Evolutionary conservation across 2,113 vertebrate genomes (phyloP).

Genomic region (Hydropotes inermis): DNA sequence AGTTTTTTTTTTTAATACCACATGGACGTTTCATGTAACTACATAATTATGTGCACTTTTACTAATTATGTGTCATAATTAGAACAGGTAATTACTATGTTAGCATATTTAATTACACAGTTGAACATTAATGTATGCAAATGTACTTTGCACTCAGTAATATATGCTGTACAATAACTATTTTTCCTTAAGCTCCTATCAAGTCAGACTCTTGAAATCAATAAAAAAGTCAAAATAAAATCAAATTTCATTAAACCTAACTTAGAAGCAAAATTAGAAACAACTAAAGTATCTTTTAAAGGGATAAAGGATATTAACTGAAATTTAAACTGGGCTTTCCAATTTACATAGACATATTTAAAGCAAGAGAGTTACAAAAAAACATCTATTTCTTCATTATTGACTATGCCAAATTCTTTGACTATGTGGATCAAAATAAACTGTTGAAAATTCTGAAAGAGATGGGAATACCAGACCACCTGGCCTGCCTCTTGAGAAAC

Average conservation of each 20-base stretch:
- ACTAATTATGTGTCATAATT: constrained; percentile 60
- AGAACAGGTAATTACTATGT: constrained; percentile 50
- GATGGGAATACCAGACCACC: too few species aligned
- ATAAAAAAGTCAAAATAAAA: neutral
- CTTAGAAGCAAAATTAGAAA: neutral
- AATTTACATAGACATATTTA: neutral
- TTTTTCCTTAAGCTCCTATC: neutral
- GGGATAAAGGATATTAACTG: neutral
- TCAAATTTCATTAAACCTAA: neutral
- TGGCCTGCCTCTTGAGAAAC: too few species aligned
- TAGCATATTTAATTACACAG: constrained; percentile 50
- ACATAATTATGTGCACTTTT: constrained; percentile 57
- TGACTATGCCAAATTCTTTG: too few species aligned
- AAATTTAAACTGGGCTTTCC: neutral
- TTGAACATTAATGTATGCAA: constrained; percentile 29
- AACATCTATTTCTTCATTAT: too few species aligned
- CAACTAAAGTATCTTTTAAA: neutral
- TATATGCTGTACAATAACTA: neutral
- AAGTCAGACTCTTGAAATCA: neutral
- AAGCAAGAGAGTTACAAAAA: too few species aligned
- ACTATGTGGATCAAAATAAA: too few species aligned
- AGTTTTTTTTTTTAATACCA: constrained; percentile 16
- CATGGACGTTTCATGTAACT: constrained; percentile 58
- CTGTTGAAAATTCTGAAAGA: too few species aligned
- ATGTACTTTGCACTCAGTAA: neutral